Conservation (phyloP, 1,140 invertebrate genomes). For the Papilio xuthus region DNA sequence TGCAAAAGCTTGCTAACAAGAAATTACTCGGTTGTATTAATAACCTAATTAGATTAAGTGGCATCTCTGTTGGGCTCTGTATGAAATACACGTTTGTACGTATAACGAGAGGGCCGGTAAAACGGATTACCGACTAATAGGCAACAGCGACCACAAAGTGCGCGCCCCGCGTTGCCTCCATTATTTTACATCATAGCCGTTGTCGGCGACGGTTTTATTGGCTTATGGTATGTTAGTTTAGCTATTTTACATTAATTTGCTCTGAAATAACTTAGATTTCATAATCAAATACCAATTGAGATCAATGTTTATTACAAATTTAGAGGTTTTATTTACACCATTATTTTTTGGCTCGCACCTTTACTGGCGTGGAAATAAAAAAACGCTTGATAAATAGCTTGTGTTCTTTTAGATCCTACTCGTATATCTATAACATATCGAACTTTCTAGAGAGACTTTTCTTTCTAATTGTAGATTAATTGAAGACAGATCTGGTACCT, state of each 20-base stretch:
- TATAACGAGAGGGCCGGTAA: slow-evolving; percentile 29
- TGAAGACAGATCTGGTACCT: no score
- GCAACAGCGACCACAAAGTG: slow-evolving; percentile 22
- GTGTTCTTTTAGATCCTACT: no score
- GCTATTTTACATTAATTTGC: slow-evolving; percentile 20
- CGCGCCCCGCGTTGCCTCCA: background rate
- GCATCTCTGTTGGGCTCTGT: background rate
- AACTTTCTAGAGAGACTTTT: no score
- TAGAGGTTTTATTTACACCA: no score
- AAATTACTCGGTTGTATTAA: slow-evolving; percentile 14
- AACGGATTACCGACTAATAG: slow-evolving; percentile 27
- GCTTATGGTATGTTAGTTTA: slow-evolving; percentile 20
- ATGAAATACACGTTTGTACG: slow-evolving; percentile 15
- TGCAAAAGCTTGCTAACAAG: slow-evolving; percentile 6
- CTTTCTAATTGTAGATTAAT: no score
- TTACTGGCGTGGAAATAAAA: no score
- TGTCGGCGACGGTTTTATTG: background rate
- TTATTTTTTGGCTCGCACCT: no score
- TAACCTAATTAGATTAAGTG: background rate
- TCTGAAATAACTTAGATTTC: background rate
- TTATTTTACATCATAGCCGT: slow-evolving; percentile 16
- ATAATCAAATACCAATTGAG: background rate
- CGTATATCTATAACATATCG: no score
- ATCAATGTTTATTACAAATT: background rate
- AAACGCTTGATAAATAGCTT: no score